These are phyloP conservation scores for Cinara cedri DNA, from an alignment of 2,888 invertebrate species.

Conservation along the genomic window DNA sequence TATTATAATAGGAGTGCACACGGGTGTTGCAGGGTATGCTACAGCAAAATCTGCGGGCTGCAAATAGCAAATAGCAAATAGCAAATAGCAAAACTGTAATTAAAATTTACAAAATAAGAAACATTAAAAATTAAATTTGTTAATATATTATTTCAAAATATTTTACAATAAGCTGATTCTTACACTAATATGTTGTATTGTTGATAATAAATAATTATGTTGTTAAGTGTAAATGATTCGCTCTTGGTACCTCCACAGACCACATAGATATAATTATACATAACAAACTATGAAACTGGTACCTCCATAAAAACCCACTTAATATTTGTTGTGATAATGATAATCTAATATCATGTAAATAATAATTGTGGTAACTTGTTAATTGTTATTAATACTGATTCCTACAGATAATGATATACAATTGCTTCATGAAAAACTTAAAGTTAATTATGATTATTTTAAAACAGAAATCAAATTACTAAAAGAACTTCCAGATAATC, in stretches of 20 bases:
- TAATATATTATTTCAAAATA: neutral
- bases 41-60: neutral
- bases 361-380: neutral
- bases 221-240: too few species aligned
- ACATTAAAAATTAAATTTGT: neutral
- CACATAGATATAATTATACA: too few species aligned
- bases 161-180: neutral
- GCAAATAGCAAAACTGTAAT: too few species aligned
- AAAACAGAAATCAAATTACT: neutral
- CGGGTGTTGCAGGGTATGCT: conserved; percentile 7
- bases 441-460: neutral
- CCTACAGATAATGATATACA: neutral
- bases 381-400: neutral
- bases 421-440: neutral
- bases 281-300: neutral
- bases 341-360: neutral
- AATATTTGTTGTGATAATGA: conserved; percentile 1
- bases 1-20: neutral
- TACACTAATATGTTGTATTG: neutral
- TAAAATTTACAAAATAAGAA: too few species aligned
- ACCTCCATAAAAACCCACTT: neutral
- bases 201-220: neutral
- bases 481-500: conserved; percentile 6
- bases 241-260: too few species aligned
- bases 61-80: too few species aligned